Evolutionary conservation across 2,888 invertebrate species (phyloP), one percentile per base, ranked within the genome.

Genomic region (Melipona bicolor): DNA sequence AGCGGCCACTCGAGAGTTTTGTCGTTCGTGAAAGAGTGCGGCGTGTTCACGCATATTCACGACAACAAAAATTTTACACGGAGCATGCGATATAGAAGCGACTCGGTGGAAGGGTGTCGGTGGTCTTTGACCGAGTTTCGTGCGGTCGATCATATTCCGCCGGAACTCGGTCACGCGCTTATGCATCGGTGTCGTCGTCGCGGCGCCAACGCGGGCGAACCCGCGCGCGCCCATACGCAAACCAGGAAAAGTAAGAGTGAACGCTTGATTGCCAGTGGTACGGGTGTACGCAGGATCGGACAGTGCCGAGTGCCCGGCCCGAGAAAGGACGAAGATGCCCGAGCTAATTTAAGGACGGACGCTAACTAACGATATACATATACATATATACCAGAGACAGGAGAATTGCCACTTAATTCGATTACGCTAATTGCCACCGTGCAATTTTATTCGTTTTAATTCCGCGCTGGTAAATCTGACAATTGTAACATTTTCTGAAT

Each of bases 91-190:
- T 67, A 88, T 79, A 77, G 74, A 73, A 68, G 70, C 75, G 77
- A 77, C 74, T 75, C 83, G 82, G 43, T 82, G 78, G 89, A 85
- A 90, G 90, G 90, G 90, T 89, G 89, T 86, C 88, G 88, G 90
- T 90, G 90, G 90, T 90, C 90, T 90, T 90, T 90, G 90, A 90
- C 90, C 90, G 90, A 90, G 90, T 90, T 90, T 90, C 90, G 86
- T 79, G 89, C 90, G 90, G 89, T 90, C 90, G 90, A 90, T 90
- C 90, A 90, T 90, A 90, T 90, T 89, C 90, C 88, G 83, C 82
- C 89, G 88, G 88, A 90, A 90, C 90, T 90, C 90, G 90, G 90
- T 89, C 90, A 89, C 90, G 89, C 89, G 89, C 84, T 89, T 87
- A 87, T 89, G 88, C 90, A 89, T 90, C 85, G 84, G 75, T 84